Percentiles rank a stretch among this genome's conserved stretches.
phyloP scores from a whole-genome alignment of 1,140 invertebrate species.

The Halesus radiatus region DNA sequence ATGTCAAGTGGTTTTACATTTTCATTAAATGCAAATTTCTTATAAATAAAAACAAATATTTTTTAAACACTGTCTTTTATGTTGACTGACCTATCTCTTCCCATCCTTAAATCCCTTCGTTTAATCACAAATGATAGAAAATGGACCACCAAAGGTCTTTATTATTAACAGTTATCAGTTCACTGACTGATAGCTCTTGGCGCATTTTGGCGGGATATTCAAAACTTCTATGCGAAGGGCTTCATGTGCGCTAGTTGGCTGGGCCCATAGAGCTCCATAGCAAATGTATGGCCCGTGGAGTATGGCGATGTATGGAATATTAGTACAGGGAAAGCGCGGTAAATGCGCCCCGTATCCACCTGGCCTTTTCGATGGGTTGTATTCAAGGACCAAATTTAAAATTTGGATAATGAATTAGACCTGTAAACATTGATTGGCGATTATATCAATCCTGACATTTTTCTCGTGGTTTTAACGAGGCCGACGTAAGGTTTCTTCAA shows the following conservation, averaged over 20 bases:
- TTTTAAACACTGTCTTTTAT: slow-evolving; percentile 53
- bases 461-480: slow-evolving; percentile 31
- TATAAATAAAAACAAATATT: slow-evolving; percentile 65
- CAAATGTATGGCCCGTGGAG: background rate
- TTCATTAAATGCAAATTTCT: slow-evolving; percentile 71
- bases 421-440: background rate
- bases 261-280: background rate
- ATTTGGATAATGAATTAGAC: background rate
- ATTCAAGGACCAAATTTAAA: background rate
- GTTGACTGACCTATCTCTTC: slow-evolving; percentile 56
- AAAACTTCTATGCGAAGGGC: slow-evolving; percentile 20
- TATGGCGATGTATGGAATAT: slow-evolving; percentile 18
- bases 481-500: slow-evolving; percentile 24
- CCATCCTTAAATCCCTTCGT: slow-evolving; percentile 4
- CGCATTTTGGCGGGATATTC: slow-evolving; percentile 42
- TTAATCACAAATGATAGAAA: background rate
- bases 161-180: slow-evolving; percentile 14
- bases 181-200: slow-evolving; percentile 27
- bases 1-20: slow-evolving; percentile 70
- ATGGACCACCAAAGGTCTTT: background rate
- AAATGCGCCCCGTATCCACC: background rate
- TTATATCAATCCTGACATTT: background rate
- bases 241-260: background rate
- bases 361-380: background rate
- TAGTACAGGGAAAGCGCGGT: slow-evolving; percentile 33